These are phyloP conservation scores for Parthenolecanium corni DNA, from an alignment of 2,888 invertebrate genomes.

Conservation along the genomic window DNA sequence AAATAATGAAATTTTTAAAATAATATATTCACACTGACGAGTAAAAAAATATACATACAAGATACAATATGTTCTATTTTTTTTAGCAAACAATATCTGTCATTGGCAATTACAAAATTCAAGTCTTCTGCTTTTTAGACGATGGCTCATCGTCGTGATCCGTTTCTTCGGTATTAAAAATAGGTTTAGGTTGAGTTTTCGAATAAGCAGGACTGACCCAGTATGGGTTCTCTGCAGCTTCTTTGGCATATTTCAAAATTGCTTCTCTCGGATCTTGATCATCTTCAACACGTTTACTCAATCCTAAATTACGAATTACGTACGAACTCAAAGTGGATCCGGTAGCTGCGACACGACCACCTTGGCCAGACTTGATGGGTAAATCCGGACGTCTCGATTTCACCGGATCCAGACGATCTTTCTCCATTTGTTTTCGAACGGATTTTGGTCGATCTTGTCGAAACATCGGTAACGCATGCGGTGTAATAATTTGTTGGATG, in stretches of 20 bases:
- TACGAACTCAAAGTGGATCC: constrained; percentile 93
- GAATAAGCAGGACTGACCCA: constrained; percentile 91
- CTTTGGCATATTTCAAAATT: constrained; percentile 85
- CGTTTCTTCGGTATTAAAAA: constrained; percentile 45
- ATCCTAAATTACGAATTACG: constrained; percentile 86
- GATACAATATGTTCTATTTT: no score
- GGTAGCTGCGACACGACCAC: constrained; percentile 86
- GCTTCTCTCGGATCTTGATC: constrained; percentile 88
- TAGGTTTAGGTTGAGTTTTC: constrained; percentile 74
- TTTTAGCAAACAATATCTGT: no score
- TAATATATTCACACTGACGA: no score
- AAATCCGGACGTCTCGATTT: constrained; percentile 72
- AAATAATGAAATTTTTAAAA: no score
- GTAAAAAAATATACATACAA: no score
- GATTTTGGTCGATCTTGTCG: constrained; percentile 81
- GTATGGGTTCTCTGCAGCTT: constrained; percentile 89
- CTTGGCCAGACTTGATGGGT: constrained; percentile 71
- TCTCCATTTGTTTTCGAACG: constrained; percentile 80
- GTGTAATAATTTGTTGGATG: constrained; percentile 88
- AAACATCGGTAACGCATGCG: constrained; percentile 89
- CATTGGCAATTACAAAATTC: neutral
- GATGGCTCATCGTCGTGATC: constrained; percentile 39
- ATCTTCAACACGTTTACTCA: constrained; percentile 82
- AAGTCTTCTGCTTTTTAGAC: constrained; percentile 31
- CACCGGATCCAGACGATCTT: constrained; percentile 74